These are phyloP conservation scores for Sula dactylatra DNA, from an alignment of 2,113 vertebrate species.

Conservation along the genomic window DNA sequence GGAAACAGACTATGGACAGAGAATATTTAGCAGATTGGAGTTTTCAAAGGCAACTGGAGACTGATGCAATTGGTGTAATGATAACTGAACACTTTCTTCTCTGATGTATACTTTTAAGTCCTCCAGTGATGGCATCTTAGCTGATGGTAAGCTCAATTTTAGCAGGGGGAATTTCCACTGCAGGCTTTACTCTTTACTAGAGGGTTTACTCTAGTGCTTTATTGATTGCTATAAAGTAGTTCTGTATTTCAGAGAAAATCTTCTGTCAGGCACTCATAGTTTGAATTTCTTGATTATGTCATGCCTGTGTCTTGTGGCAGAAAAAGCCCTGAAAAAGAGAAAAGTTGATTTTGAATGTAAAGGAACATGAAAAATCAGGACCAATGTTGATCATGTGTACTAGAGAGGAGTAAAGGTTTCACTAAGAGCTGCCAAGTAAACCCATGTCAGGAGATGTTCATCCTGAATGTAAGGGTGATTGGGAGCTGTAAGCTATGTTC, in stretches of 20 bases:
- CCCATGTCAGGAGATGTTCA: not conserved
- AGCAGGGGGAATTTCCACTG: constrained; percentile 15
- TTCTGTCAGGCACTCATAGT: not conserved
- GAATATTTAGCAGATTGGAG: not conserved
- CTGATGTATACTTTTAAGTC: not conserved
- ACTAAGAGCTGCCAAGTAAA: not conserved
- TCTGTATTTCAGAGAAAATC: constrained; percentile 45
- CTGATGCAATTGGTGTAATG: not conserved
- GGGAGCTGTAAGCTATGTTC: not conserved
- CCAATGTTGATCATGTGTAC: not conserved
- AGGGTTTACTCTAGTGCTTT: constrained; percentile 28
- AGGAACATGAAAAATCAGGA: not conserved
- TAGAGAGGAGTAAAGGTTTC: not conserved
- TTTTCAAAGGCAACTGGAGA: constrained; percentile 6
- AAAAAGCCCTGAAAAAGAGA: not conserved
- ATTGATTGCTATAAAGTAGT: constrained; percentile 45
- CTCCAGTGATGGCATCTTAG: not conserved
- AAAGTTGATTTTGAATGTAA: not conserved
- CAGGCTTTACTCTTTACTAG: not conserved
- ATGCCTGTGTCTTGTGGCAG: not conserved
- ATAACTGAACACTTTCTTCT: not conserved
- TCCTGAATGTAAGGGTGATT: not conserved
- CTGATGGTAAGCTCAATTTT: constrained; percentile 9
- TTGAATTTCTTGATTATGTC: constrained; percentile 28
- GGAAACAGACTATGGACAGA: not conserved